These are phyloP conservation scores for Tanypteryx hageni DNA, from an alignment of 2,888 invertebrate genomes.

Conservation along the genomic window DNA sequence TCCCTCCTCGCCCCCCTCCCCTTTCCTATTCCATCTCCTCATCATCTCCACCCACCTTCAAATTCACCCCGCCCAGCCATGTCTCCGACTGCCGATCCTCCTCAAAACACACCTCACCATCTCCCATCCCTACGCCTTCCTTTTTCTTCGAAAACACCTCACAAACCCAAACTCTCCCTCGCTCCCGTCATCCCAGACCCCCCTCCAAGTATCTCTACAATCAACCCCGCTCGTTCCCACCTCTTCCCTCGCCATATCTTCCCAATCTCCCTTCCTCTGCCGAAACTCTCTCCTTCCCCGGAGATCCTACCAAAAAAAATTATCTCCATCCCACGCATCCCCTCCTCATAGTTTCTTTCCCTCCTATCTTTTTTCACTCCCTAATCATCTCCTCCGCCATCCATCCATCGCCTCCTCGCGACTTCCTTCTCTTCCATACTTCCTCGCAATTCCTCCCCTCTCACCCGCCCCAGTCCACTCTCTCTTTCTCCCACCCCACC, in stretches of 20 bases:
- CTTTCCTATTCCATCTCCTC: neutral
- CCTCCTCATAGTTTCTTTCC: neutral
- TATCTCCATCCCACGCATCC: neutral
- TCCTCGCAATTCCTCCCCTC: neutral
- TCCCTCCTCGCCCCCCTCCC: neutral
- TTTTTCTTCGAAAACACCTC: neutral
- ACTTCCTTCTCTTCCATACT: neutral
- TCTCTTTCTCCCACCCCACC: neutral
- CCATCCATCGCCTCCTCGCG: slow-evolving; percentile 24
- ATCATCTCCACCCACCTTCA: too few species aligned
- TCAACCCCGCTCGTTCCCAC: neutral
- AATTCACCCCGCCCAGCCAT: neutral
- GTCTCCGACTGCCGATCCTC: neutral
- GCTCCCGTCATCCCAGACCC: neutral
- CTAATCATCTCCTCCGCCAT: neutral
- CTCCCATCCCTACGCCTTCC: neutral
- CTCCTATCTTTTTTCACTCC: neutral
- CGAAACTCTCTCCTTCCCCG: neutral
- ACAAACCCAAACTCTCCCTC: neutral
- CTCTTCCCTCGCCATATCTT: neutral
- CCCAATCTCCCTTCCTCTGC: neutral
- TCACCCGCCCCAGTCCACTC: neutral
- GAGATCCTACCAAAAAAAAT: neutral
- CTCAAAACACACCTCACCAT: neutral
- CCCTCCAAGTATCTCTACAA: neutral